Evolutionary conservation across 64 coral and sea anemone species (phyloP), one percentile per base, ranked within the genome.

Genomic region (Hydrozoanthus tunicans): DNA sequence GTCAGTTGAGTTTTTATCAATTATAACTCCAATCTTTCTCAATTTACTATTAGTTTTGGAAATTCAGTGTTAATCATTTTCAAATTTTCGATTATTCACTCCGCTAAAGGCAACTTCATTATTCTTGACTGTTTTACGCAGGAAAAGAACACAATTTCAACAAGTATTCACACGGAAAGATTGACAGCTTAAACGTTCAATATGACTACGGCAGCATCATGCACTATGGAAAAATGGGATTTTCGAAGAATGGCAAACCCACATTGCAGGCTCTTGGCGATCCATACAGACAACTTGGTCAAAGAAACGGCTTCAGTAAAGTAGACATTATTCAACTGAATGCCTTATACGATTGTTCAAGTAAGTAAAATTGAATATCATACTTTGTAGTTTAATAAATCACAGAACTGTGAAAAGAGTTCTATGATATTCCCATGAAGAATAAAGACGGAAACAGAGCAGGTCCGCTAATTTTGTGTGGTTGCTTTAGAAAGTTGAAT

Each of bases 81-180:
- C 24, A 23, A 14, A 11, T 17, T 6, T 7, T 51, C 53, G 80
- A 6, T 82, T 13, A 59, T 62, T 63, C 3, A 9, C 9, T 60
- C 58, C 3, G 20, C 8, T 84, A 20, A 20, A 43, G 32, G 32
- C 32, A 43, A 43, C 32, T 43, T 43, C 32, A 43, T 43, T 43
- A 43, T 43, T 43, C 32, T 43, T 43, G 2, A 43, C 32, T 43
- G 32, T 43, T 43, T 43, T 43, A 15, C 71, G 14, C 57, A 92
- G 90, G 79, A 56, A 84, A 59, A 84, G 65, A 43, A 51, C 78
- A 92, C 79, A 92, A 92, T 43, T 92, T 92, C 13, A 92, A 92
- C 80, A 92, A 92, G 56, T 92, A 92, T 70, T 59, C 64, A 11
- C 79, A 74, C 11, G 79, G 56, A 23, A 59, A 9, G 7, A 75